These are phyloP conservation scores for Geotrupes spiniger DNA, from an alignment of 2,888 invertebrate genomes.

Conservation along the genomic window DNA sequence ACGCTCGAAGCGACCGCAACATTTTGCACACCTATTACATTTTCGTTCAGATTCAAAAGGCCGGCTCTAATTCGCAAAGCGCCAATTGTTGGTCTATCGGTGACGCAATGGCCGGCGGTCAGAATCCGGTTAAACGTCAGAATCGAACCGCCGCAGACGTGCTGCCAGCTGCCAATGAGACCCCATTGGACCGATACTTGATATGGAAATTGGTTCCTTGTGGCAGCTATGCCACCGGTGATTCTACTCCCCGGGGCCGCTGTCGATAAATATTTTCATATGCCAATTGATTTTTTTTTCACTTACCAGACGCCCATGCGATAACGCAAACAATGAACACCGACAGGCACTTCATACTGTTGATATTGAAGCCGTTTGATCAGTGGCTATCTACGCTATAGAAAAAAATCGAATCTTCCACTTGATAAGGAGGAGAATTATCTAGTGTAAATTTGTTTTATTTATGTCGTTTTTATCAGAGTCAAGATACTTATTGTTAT, in stretches of 20 bases:
- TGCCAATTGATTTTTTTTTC: no score
- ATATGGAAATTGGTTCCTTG: conserved; percentile 41
- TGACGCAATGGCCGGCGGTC: conserved; percentile 49
- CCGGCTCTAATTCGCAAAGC: conserved; percentile 32
- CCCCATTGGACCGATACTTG: conserved; percentile 43
- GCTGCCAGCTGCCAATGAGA: conserved; percentile 36
- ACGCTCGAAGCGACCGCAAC: conserved; percentile 27
- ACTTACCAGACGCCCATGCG: no score
- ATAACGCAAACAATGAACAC: no score
- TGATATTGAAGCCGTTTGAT: no score
- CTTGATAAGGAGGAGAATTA: no score
- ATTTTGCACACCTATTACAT: conserved; percentile 26
- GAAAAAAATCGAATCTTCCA: no score
- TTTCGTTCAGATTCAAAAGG: conserved; percentile 30
- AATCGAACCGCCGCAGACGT: conserved; percentile 51
- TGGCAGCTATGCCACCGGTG: conserved; percentile 30
- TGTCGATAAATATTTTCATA: not conserved
- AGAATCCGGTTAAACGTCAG: conserved; percentile 39
- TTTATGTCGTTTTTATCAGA: no score
- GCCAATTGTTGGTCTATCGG: conserved; percentile 23
- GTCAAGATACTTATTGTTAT: no score
- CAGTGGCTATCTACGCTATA: no score
- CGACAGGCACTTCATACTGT: no score
- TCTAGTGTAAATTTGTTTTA: no score
- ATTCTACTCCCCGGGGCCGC: conserved; percentile 16